phyloP scores from a whole-genome alignment of 2,888 invertebrate species.

The Eudemis profundana region DNA sequence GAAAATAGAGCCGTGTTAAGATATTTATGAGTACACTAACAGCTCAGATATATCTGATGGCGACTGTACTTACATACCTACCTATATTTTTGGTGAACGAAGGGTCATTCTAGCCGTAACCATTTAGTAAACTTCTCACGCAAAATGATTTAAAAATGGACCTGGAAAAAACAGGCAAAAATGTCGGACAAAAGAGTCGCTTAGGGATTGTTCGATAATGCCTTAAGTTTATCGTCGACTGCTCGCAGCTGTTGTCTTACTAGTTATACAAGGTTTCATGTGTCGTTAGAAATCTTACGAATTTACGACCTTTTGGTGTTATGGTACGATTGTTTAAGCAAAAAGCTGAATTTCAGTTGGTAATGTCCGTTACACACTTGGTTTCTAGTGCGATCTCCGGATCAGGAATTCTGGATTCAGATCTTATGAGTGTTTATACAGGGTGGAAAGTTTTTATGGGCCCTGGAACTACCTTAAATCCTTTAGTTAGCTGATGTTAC shows the following conservation, averaged over 20 bases:
- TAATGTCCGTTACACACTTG: neutral
- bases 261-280: neutral
- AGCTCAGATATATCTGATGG: too few relatives aligned
- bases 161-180: slow-evolving; percentile 16
- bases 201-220: slow-evolving; percentile 30
- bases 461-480: too few relatives aligned
- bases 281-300: neutral
- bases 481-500: too few relatives aligned
- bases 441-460: too few relatives aligned
- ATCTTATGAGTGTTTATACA: too few relatives aligned
- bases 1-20: too few relatives aligned
- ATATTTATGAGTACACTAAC: too few relatives aligned
- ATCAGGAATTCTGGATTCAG: too few relatives aligned
- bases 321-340: neutral
- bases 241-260: slow-evolving; percentile 16
- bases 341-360: neutral
- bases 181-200: slow-evolving; percentile 20
- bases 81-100: neutral
- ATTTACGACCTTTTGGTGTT: neutral
- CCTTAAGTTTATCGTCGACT: slow-evolving; percentile 24
- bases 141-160: slow-evolving; percentile 12
- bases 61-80: too few relatives aligned
- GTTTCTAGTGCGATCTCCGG: neutral
- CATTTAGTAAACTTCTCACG: slow-evolving; percentile 12
- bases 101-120: neutral